These are phyloP conservation scores for Pteromalus puparum DNA, from an alignment of 1,140 invertebrate species.

Conservation along the genomic window DNA sequence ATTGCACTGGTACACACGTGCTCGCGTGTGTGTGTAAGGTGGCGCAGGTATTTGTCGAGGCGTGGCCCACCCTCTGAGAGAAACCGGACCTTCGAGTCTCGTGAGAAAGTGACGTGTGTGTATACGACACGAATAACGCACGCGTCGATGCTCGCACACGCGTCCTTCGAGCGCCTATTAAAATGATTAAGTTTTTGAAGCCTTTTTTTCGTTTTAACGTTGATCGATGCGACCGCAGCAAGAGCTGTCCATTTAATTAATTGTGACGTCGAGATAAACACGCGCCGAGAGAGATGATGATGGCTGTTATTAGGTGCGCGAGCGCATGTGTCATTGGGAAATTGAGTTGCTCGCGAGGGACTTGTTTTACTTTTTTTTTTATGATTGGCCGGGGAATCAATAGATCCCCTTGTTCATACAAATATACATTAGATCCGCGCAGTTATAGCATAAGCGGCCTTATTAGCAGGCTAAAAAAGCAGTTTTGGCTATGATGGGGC, in stretches of 20 bases:
- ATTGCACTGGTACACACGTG: slow-evolving; percentile 23
- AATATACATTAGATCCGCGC: too few relatives aligned
- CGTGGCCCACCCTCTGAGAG: slow-evolving; percentile 28
- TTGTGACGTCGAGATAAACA: neutral
- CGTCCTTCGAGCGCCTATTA: neutral
- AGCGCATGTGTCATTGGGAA: neutral
- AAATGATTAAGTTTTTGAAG: neutral
- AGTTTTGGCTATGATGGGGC: too few relatives aligned
- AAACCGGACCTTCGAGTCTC: slow-evolving; percentile 34
- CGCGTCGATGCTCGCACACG: neutral
- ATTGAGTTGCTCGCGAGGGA: neutral
- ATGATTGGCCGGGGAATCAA: neutral
- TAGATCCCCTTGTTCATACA: too few relatives aligned
- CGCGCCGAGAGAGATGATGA: neutral
- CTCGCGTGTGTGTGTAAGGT: neutral
- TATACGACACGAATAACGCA: too few relatives aligned
- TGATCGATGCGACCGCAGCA: neutral
- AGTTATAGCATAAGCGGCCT: too few relatives aligned
- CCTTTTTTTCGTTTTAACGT: neutral
- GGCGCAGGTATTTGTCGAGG: slow-evolving; percentile 11
- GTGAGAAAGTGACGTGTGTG: neutral
- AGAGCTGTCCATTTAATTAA: neutral
- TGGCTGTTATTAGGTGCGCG: neutral
- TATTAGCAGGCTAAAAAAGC: too few relatives aligned
- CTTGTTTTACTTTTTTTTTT: neutral